phyloP scores from a whole-genome alignment of 2,113 vertebrate genomes.

The Lophotis ruficrista region DNA sequence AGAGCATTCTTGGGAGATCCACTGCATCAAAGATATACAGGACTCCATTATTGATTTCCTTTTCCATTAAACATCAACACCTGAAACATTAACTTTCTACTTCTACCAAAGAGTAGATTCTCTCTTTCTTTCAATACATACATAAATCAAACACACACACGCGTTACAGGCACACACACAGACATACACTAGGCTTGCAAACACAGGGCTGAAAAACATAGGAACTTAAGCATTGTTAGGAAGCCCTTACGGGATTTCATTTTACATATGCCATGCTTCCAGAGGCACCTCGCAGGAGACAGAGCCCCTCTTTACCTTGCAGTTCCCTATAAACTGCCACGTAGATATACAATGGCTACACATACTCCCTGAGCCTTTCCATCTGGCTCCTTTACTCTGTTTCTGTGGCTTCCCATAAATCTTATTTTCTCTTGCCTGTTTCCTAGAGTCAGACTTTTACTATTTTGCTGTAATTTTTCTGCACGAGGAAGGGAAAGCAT shows the following conservation, averaged over 20 bases:
- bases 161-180: not conserved
- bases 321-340: not conserved
- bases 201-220: not conserved
- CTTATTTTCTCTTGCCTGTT: not conserved
- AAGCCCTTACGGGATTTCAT: not conserved
- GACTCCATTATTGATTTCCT: not conserved
- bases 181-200: not conserved
- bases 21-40: not conserved
- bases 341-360: rapidly evolving
- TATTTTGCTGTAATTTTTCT: not conserved
- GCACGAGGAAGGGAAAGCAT: not conserved
- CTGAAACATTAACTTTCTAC: not conserved
- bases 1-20: not conserved
- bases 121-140: not conserved
- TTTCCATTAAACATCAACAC: not conserved
- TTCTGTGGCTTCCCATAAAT: not conserved
- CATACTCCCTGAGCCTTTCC: not conserved
- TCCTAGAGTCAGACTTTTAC: not conserved
- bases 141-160: not conserved
- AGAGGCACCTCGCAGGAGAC: rapidly evolving
- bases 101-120: not conserved
- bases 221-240: not conserved
- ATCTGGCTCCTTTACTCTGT: not conserved
- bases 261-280: not conserved
- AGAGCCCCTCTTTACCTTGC: not conserved